These are phyloP conservation scores for Odontothrips loti DNA, from an alignment of 2,888 invertebrate genomes.

Conservation along the genomic window DNA sequence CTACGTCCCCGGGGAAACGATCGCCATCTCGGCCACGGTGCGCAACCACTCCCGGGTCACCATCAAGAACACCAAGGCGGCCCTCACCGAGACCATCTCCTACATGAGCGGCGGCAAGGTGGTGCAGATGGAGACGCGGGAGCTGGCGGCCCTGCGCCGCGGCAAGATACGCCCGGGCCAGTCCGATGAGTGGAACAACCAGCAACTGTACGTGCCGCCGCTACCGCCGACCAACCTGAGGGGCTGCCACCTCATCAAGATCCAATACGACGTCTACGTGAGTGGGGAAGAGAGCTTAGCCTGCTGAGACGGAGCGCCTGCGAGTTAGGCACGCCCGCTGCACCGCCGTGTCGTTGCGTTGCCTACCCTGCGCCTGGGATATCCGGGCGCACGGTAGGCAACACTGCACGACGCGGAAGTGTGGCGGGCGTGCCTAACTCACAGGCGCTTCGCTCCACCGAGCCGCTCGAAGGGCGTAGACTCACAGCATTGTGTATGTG, in stretches of 20 bases:
- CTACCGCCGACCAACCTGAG: slow-evolving; percentile 89
- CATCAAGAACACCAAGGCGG: slow-evolving; percentile 79
- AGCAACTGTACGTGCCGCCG: slow-evolving; percentile 87
- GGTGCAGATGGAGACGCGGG: slow-evolving; percentile 80
- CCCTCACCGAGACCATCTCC: slow-evolving; percentile 84
- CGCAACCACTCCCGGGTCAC: slow-evolving; percentile 80
- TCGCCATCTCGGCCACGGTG: slow-evolving; percentile 78
- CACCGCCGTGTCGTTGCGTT: neutral
- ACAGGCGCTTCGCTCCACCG: neutral
- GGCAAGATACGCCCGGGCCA: slow-evolving; percentile 79
- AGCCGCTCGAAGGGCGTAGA: too few species aligned
- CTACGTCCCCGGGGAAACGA: slow-evolving; percentile 91
- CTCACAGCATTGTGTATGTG: too few species aligned
- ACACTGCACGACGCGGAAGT: neutral
- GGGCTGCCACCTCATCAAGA: slow-evolving; percentile 89
- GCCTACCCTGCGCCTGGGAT: slow-evolving; percentile 23
- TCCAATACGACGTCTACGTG: slow-evolving; percentile 88
- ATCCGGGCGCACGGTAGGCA: slow-evolving; percentile 24
- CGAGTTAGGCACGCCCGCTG: neutral
- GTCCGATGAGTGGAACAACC: slow-evolving; percentile 79
- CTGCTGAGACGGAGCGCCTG: neutral
- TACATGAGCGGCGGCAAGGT: slow-evolving; percentile 82
- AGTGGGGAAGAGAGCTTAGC: slow-evolving; percentile 48
- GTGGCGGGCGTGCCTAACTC: neutral
- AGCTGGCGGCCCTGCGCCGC: slow-evolving; percentile 70